A percentile compares a stretch with the other conserved stretches of the same genome.
Evolutionary conservation across 2,888 invertebrate species (phyloP).

Genomic region (Zhuqinia jingwanae): DNA sequence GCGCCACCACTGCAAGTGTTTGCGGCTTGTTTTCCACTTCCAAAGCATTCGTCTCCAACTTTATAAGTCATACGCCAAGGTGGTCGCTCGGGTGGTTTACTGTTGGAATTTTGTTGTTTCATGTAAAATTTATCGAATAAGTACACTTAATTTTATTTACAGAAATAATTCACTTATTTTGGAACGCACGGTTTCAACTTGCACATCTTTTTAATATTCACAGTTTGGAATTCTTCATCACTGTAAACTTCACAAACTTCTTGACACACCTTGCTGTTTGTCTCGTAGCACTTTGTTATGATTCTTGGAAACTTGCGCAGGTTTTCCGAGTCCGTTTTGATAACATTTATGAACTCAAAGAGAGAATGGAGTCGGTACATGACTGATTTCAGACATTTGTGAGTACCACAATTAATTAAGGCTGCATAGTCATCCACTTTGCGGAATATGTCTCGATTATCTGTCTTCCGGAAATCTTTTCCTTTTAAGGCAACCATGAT

Average conservation of each 20-base stretch:
- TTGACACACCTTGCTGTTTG: slow-evolving; percentile 49
- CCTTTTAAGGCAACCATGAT: slow-evolving; percentile 31
- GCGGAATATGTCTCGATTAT: slow-evolving; percentile 40
- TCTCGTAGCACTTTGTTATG: slow-evolving; percentile 47
- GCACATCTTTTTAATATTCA: slow-evolving; percentile 56
- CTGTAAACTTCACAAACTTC: slow-evolving; percentile 55
- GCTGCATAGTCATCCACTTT: slow-evolving; percentile 42
- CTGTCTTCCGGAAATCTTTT: slow-evolving; percentile 48
- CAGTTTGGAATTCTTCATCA: slow-evolving; percentile 55
- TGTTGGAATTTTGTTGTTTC: slow-evolving; percentile 14
- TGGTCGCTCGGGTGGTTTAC: slow-evolving; percentile 48
- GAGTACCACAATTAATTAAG: slow-evolving; percentile 31
- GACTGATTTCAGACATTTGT: slow-evolving; percentile 28
- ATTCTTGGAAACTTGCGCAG: slow-evolving; percentile 45
- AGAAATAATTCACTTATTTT: too few relatives aligned
- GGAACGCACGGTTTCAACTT: slow-evolving; percentile 54
- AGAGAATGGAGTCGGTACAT: background rate
- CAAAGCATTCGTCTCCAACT: slow-evolving; percentile 43
- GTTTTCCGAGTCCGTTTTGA: slow-evolving; percentile 20
- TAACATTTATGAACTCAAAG: background rate
- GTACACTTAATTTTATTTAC: too few relatives aligned
- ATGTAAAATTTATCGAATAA: too few relatives aligned
- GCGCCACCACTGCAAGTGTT: background rate
- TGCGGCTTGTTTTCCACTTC: background rate
- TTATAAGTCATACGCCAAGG: slow-evolving; percentile 61